Base-by-base conservation (phyloP, 2,113 vertebrate genomes). In the Burhinus oedicnemus region DNA sequence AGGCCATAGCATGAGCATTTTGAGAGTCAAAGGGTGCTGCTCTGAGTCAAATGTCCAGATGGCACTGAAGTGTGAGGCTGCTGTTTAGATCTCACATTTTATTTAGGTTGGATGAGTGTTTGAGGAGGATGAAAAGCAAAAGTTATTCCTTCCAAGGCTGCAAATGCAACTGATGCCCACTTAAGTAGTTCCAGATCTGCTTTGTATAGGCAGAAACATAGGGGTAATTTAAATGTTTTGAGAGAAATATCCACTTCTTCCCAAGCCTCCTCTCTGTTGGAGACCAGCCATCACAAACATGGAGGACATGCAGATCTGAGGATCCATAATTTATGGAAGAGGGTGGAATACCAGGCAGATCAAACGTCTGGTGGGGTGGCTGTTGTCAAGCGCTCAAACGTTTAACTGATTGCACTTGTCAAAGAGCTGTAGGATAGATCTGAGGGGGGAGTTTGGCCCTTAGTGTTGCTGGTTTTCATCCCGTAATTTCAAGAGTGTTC, bases 401-500 rank as follows among this genome's bases (percentile, higher is more conserved):
- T 96, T 96, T 97, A 97, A 98, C 94, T 97, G 97, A 96, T 91
- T 97, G 93, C 93, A 96, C 95, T 97, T 97, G 97, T 97, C 95
- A 84, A 65, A 89, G 90, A 95, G 57, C 71, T 80, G 52, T 91
- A 96, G 34, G 15, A 72, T 49, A 80, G 83, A 83, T 96, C 92
- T 74, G 89, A 93, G 71, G 80, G 17, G 74, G 91, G 89, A 86
- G 45, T 71, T 87, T 96, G 95, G 95, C 58, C 52, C 75, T 87
- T 62, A 55, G 69, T 83, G 92, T 75, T 18, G 60, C 92, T 94
- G 64, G 79, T 95, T 97, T 93, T 94, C 90, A 75, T 97, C 90
- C 95, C 60, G 0, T 91, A 87, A 51, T 89, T 87, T 95, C 1
- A 9, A 96, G 92, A 92, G 81, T 87, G 57, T 68, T 97, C 93